phyloP scores from a whole-genome alignment of 2,113 vertebrate species.

The Camelus dromedarius region DNA sequence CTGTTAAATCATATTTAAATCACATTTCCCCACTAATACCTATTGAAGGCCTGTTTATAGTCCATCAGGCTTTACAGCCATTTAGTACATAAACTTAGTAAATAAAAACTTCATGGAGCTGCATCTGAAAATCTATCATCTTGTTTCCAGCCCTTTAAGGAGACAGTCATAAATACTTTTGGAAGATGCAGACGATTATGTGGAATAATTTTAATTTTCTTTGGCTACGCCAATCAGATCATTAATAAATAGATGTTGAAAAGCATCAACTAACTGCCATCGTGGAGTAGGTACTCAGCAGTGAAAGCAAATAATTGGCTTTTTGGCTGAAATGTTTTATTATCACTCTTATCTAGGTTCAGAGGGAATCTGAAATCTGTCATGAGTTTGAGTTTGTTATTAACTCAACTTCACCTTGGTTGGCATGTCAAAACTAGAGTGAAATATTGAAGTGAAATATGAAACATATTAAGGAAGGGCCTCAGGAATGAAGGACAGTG shows the following conservation, averaged over 20 bases:
- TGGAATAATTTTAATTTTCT: slow-evolving; percentile 59
- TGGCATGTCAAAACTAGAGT: neutral
- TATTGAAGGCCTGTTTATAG: slow-evolving; percentile 30
- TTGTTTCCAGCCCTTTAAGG: slow-evolving; percentile 30
- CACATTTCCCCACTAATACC: slow-evolving; percentile 22
- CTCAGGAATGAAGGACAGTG: slow-evolving; percentile 14
- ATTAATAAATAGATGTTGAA: slow-evolving; percentile 64
- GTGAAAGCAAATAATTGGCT: slow-evolving; percentile 1
- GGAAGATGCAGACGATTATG: slow-evolving; percentile 5
- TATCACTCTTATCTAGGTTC: neutral
- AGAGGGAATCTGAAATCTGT: slow-evolving; percentile 35
- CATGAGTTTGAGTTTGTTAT: slow-evolving; percentile 29
- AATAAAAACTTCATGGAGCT: slow-evolving; percentile 42
- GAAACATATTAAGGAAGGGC: neutral
- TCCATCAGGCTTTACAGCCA: neutral
- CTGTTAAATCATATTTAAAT: slow-evolving; percentile 39
- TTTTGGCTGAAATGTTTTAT: slow-evolving; percentile 23
- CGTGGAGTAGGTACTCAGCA: neutral
- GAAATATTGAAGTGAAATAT: slow-evolving; percentile 54
- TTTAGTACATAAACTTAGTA: slow-evolving; percentile 20
- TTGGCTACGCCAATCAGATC: slow-evolving; percentile 20
- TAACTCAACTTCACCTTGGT: slow-evolving; percentile 24
- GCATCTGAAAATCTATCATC: slow-evolving; percentile 24
- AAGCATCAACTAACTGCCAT: slow-evolving; percentile 36
- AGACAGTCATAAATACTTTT: slow-evolving; percentile 14